A percentile compares a stretch with the other conserved stretches of the same genome.
Conservation (phyloP, 1,140 invertebrate genomes). For the Aphidius gifuensis region DNA sequence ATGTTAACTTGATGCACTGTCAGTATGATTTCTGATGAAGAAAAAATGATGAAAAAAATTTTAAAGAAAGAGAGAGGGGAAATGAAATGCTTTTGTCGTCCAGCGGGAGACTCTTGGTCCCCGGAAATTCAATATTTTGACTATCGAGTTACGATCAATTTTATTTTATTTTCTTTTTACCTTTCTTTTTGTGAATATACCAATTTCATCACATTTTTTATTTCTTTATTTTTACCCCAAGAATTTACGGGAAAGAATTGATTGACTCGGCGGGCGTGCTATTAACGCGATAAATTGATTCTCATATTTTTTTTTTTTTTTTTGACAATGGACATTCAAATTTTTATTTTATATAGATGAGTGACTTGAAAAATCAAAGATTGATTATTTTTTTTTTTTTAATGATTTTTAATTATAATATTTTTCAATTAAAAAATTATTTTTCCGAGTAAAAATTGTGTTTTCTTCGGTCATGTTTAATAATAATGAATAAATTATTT, state of each 20-base stretch:
- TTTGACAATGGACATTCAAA: not conserved
- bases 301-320: conserved; percentile 1
- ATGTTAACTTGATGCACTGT: no score
- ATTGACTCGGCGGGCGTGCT: not conserved
- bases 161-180: conserved; percentile 2
- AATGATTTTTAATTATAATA: no score
- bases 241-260: not conserved
- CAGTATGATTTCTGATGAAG: no score
- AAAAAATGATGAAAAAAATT: not conserved
- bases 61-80: not conserved
- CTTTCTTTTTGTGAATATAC: not conserved
- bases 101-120: not conserved
- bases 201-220: not conserved
- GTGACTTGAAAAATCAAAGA: no score
- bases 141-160: conserved; percentile 14
- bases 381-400: no score
- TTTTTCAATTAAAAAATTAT: no score
- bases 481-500: not conserved
- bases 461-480: not conserved
- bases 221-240: not conserved
- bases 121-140: conserved; percentile 21
- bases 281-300: conserved; percentile 6
- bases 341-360: no score
- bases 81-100: not conserved
- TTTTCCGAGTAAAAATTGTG: not conserved